These are phyloP conservation scores for Aix galericulata DNA, from an alignment of 2,113 vertebrate genomes.

Conservation along the genomic window DNA sequence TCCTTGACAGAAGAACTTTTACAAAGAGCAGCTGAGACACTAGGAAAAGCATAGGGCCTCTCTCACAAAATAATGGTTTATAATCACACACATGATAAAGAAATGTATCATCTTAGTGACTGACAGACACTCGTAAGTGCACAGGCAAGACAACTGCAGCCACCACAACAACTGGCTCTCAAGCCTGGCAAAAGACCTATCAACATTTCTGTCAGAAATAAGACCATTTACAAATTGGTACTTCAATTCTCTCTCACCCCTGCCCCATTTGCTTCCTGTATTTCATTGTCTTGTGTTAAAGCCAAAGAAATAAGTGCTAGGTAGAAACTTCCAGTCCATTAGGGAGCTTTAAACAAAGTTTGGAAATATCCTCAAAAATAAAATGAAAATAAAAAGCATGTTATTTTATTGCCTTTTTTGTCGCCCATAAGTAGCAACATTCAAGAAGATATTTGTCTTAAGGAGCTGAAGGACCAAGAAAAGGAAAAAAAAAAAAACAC, in stretches of 20 bases:
- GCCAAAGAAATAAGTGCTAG: neutral
- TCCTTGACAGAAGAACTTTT: constrained; percentile 72
- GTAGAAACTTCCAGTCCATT: neutral
- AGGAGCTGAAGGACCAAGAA: neutral
- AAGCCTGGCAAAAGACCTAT: constrained; percentile 61
- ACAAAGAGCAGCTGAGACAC: constrained; percentile 56
- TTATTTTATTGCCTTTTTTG: neutral
- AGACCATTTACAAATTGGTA: constrained; percentile 63
- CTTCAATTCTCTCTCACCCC: constrained; percentile 14
- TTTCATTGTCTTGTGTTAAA: constrained; percentile 8
- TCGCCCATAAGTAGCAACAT: neutral
- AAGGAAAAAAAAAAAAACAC: neutral
- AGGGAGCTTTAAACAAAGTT: neutral
- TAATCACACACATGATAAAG: constrained; percentile 66
- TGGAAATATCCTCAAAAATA: neutral
- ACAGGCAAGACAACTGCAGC: constrained; percentile 49
- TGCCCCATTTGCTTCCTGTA: constrained; percentile 32
- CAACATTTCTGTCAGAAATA: constrained; percentile 69
- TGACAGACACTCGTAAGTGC: constrained; percentile 60
- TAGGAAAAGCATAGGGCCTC: constrained; percentile 64
- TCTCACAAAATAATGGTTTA: constrained; percentile 73
- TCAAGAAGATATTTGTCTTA: neutral
- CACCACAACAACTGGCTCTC: constrained; percentile 49
- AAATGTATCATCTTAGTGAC: constrained; percentile 61
- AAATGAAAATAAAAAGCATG: neutral